These are phyloP conservation scores for Anolis sagrei DNA, from an alignment of 2,113 vertebrate species.

Conservation along the genomic window DNA sequence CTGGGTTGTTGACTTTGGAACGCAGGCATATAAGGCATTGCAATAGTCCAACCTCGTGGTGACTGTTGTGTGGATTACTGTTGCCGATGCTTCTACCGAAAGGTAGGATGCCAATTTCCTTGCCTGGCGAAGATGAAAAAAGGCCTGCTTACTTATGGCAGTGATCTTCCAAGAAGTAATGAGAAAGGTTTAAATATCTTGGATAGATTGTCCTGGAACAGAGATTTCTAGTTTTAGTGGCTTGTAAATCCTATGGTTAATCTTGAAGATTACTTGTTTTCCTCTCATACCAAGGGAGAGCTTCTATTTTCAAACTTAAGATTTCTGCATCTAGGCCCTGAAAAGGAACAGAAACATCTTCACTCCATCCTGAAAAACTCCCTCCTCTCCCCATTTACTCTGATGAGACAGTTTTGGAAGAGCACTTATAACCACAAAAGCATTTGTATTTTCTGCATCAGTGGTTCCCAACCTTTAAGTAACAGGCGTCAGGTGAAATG, in stretches of 20 bases:
- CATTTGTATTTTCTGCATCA: slow-evolving; percentile 4
- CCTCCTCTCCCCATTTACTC: neutral
- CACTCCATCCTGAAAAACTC: no score
- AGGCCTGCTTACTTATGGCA: no score
- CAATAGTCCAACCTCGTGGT: no score
- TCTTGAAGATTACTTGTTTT: neutral
- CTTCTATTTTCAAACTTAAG: neutral
- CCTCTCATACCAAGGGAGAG: neutral
- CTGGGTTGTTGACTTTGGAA: no score
- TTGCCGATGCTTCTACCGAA: no score
- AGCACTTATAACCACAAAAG: neutral
- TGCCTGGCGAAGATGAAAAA: no score
- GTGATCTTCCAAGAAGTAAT: neutral
- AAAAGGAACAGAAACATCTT: neutral
- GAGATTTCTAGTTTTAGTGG: neutral
- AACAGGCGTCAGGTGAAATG: neutral
- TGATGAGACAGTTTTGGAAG: neutral
- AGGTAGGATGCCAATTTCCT: no score
- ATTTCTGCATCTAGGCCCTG: neutral
- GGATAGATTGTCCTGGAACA: neutral
- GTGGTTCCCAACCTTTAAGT: neutral
- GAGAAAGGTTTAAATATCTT: neutral
- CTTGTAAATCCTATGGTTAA: neutral
- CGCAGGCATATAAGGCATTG: no score
- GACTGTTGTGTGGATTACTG: no score